phyloP scores from a whole-genome alignment of 2,113 vertebrate genomes.

The Zosterops borbonicus region DNA sequence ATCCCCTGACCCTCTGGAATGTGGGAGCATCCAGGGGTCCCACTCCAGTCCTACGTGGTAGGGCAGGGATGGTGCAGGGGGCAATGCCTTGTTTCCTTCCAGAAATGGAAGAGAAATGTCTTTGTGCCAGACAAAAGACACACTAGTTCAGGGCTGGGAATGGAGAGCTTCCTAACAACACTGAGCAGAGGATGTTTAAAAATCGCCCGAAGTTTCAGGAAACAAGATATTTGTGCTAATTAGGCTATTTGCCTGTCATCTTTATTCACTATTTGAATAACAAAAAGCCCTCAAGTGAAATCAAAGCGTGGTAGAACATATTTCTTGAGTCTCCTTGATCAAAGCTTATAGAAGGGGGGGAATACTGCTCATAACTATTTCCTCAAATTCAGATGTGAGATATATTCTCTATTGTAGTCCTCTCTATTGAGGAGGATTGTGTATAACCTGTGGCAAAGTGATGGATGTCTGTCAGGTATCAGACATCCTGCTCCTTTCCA shows the following conservation, averaged over 20 bases:
- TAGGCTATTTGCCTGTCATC: constrained; percentile 35
- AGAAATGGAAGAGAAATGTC: neutral
- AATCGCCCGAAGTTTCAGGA: neutral
- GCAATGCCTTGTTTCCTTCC: neutral
- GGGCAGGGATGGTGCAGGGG: neutral
- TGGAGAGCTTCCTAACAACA: neutral
- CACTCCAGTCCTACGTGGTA: accelerated
- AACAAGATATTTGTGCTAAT: constrained; percentile 37
- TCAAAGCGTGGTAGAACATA: constrained; percentile 9
- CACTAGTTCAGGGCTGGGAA: neutral
- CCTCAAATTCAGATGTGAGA: neutral
- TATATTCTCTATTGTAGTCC: neutral
- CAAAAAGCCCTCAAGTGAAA: constrained; percentile 33
- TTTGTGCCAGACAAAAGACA: neutral
- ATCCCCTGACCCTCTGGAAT: neutral
- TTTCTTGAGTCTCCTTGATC: constrained; percentile 20
- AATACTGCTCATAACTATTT: neutral
- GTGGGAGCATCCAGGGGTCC: neutral
- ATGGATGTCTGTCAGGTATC: neutral
- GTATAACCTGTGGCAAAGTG: neutral
- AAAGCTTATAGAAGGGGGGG: neutral
- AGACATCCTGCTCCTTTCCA: neutral
- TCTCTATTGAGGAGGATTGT: neutral
- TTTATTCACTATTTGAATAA: constrained; percentile 47
- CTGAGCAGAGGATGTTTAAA: neutral